Conservation (phyloP, 2,113 vertebrate species). For the Progne subis region DNA sequence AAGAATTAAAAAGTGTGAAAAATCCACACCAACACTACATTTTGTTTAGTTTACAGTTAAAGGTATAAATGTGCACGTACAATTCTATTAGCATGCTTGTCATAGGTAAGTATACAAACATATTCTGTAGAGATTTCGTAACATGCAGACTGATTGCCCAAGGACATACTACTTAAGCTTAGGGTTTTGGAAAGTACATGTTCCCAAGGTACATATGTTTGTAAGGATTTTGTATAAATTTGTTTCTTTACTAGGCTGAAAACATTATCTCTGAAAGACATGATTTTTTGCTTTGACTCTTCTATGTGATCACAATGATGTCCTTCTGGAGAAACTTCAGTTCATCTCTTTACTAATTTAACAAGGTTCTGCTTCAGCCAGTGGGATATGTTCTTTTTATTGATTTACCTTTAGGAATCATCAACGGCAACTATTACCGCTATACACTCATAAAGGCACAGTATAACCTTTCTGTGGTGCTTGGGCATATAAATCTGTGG, state of each 20-base stretch:
- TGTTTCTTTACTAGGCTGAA: background rate
- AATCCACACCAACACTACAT: background rate
- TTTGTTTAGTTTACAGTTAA: background rate
- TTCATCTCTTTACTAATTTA: background rate
- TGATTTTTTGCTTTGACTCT: background rate
- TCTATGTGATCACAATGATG: background rate
- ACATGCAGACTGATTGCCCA: background rate
- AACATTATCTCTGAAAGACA: background rate
- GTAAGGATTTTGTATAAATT: background rate
- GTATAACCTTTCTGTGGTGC: background rate
- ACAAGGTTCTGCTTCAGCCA: background rate
- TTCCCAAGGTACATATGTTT: background rate
- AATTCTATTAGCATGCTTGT: background rate
- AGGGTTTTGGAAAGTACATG: background rate
- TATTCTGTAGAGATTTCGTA: background rate
- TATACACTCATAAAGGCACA: background rate
- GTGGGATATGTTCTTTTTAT: background rate
- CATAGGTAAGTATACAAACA: background rate
- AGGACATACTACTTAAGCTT: background rate
- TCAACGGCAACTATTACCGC: background rate
- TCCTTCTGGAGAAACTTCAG: background rate
- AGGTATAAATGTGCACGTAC: background rate
- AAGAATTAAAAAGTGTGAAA: background rate
- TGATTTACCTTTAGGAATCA: background rate
- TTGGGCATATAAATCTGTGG: background rate